Conservation (phyloP, 2,888 invertebrate genomes). For the Margaritifera margaritifera region DNA sequence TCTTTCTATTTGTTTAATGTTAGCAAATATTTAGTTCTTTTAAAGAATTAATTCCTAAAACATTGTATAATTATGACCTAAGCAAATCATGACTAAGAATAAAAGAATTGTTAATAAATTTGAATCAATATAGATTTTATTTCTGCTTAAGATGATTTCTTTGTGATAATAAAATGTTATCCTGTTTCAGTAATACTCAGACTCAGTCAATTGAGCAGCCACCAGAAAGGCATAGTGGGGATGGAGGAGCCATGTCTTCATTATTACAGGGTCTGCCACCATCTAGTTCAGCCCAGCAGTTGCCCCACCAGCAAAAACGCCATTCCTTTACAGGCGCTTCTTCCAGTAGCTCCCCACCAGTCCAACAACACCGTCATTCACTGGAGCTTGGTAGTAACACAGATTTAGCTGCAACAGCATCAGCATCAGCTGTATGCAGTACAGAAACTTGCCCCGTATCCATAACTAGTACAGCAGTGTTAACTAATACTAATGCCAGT, state of each 20-base stretch:
- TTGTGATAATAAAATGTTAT: not conserved
- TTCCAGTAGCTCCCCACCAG: slow-evolving; percentile 44
- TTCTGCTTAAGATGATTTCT: not conserved
- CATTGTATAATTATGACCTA: no score
- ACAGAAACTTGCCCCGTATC: slow-evolving; percentile 8
- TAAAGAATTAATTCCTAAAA: no score
- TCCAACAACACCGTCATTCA: slow-evolving; percentile 51
- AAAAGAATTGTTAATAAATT: no score
- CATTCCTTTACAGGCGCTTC: slow-evolving; percentile 53
- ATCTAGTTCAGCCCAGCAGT: no score
- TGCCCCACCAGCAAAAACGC: slow-evolving; percentile 45
- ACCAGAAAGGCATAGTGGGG: not conserved
- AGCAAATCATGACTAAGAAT: no score
- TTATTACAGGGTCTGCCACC: no score
- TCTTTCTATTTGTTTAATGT: no score
- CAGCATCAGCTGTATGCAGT: not conserved
- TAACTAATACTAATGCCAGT: no score
- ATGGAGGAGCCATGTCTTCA: no score
- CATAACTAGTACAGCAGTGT: slow-evolving; percentile 5
- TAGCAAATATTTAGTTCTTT: no score
- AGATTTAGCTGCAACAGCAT: slow-evolving; percentile 5
- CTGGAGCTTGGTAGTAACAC: slow-evolving; percentile 37
- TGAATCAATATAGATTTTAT: no score
- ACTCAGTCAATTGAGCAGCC: slow-evolving; percentile 54
- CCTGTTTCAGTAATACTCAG: not conserved